Percentiles rank a stretch among this genome's conserved stretches.
Evolutionary conservation across 2,113 vertebrate species (phyloP).

Genomic region (Entelurus aequoreus): DNA sequence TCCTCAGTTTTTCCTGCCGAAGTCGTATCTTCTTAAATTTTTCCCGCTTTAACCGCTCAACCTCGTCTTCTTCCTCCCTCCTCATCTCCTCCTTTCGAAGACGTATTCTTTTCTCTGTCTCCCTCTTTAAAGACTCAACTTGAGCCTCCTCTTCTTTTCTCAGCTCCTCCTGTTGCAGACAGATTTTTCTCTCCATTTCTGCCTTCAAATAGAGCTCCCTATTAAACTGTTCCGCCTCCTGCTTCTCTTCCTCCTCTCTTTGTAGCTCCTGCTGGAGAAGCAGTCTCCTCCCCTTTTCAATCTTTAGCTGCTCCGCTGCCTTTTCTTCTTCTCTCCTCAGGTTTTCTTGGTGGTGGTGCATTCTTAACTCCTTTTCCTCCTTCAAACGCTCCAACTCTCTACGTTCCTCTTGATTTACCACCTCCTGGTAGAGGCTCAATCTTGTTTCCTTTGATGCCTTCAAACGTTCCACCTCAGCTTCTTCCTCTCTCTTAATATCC

Average conservation of each 20-base stretch:
- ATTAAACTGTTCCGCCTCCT: not conserved
- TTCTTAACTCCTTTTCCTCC: not conserved
- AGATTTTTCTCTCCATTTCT: not conserved
- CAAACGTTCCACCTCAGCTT: not conserved
- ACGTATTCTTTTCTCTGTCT: too few species aligned
- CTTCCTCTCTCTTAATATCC: not conserved
- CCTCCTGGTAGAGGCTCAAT: conserved; percentile 43
- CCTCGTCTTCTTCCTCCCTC: not conserved
- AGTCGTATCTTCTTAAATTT: not conserved
- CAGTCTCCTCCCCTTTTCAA: not conserved
- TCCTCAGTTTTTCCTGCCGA: not conserved
- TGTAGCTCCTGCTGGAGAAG: not conserved
- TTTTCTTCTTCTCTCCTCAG: conserved; percentile 1
- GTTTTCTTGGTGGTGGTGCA: not conserved
- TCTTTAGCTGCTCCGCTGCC: not conserved
- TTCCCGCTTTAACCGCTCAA: not conserved
- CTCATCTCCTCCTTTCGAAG: not conserved
- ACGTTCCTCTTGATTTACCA: not conserved
- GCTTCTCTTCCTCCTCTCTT: not conserved
- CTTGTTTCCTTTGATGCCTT: conserved; percentile 23
- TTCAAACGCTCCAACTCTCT: not conserved
- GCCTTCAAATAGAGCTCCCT: not conserved
- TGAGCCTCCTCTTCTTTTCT: not conserved
- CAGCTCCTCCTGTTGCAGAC: not conserved
- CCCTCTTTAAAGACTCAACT: not conserved